Evolutionary conservation across 2,888 invertebrate species (phyloP).

Genomic region (Sesia apiformis): DNA sequence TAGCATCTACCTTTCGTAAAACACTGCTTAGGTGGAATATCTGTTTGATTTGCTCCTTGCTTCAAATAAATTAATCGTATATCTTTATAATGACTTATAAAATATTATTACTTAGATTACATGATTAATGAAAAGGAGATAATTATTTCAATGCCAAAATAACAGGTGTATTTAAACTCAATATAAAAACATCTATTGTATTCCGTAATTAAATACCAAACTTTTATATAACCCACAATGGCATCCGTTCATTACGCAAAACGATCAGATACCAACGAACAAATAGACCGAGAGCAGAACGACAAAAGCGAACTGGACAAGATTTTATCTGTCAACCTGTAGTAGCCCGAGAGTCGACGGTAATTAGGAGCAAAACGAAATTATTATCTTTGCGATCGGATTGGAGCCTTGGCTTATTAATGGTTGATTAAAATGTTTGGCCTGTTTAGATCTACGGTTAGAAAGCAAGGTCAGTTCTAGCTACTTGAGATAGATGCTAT

Average conservation of each 20-base stretch:
- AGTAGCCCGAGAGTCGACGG: slow-evolving; percentile 24
- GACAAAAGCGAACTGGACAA: slow-evolving; percentile 21
- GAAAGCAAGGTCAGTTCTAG: slow-evolving; percentile 58
- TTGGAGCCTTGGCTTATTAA: slow-evolving; percentile 56
- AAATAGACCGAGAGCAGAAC: slow-evolving; percentile 50
- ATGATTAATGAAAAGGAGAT: too few relatives aligned
- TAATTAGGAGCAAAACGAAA: slow-evolving; percentile 25
- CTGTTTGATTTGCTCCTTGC: too few relatives aligned
- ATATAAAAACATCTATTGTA: neutral
- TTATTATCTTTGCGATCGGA: slow-evolving; percentile 50
- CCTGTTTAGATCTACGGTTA: slow-evolving; percentile 43
- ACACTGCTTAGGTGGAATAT: too few relatives aligned
- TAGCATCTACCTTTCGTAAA: too few relatives aligned
- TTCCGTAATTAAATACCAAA: neutral
- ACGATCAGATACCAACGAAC: slow-evolving; percentile 46
- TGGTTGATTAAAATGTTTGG: slow-evolving; percentile 64
- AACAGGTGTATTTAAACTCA: too few relatives aligned
- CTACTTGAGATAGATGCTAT: slow-evolving; percentile 26
- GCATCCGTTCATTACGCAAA: slow-evolving; percentile 36
- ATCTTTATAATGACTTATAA: too few relatives aligned
- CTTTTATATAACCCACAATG: slow-evolving; percentile 15
- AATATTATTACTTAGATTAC: too few relatives aligned
- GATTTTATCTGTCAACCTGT: slow-evolving; percentile 41
- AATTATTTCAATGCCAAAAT: too few relatives aligned
- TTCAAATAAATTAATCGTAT: too few relatives aligned